A percentile compares a stretch with the other conserved stretches of the same genome.
Conservation (phyloP, 2,888 invertebrate genomes). For the Hirtodrosophila histrioides region DNA sequence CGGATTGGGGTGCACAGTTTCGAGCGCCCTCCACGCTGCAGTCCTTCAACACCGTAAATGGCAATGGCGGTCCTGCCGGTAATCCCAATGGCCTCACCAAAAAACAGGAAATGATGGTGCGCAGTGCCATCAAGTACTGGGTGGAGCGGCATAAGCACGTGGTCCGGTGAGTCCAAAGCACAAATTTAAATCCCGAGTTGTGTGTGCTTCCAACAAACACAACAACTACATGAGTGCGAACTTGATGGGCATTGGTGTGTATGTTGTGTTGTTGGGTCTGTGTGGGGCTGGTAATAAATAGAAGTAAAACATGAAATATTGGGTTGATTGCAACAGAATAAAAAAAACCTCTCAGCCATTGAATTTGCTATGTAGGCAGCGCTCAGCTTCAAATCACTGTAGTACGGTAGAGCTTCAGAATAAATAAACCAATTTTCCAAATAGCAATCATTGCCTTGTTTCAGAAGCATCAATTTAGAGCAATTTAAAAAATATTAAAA, state of each 20-base stretch:
- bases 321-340: not conserved
- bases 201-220: slow-evolving; percentile 2
- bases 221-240: not conserved
- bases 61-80: slow-evolving; percentile 83
- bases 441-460: too few relatives aligned
- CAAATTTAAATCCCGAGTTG: slow-evolving; percentile 22
- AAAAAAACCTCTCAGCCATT: not conserved
- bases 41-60: slow-evolving; percentile 85
- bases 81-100: slow-evolving; percentile 92
- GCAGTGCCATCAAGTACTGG: slow-evolving; percentile 95
- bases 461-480: too few relatives aligned
- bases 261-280: not conserved
- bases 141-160: slow-evolving; percentile 95
- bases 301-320: slow-evolving; percentile 2
- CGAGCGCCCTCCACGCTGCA: slow-evolving; percentile 88
- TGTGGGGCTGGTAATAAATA: not conserved
- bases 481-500: too few relatives aligned
- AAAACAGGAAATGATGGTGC: slow-evolving; percentile 93
- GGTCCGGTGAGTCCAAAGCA: slow-evolving; percentile 87
- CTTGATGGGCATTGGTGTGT: slow-evolving; percentile 2
- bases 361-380: not conserved
- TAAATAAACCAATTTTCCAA: too few relatives aligned
- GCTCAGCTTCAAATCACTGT: not conserved
- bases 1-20: slow-evolving; percentile 91
- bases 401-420: not conserved